Conservation (phyloP, 2,113 vertebrate species). For the Macheiramphus alcinus region DNA sequence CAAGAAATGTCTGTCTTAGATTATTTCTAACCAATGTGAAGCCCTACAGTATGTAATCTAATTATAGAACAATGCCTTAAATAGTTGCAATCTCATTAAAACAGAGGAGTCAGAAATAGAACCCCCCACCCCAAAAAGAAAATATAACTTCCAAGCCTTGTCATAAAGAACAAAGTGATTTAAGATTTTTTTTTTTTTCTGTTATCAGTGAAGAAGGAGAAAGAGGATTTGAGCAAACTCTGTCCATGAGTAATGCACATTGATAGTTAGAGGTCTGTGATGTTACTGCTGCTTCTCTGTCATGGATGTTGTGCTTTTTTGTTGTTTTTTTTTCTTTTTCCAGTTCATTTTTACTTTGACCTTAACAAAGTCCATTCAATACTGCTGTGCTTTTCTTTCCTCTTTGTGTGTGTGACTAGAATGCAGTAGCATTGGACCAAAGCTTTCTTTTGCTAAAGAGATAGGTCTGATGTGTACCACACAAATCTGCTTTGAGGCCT, state of each 20-base stretch:
- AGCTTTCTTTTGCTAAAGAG: not conserved
- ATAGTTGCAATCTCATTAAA: not conserved
- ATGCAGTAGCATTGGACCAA: not conserved
- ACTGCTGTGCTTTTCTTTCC: not conserved
- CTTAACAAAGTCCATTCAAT: not conserved
- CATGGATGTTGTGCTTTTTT: not conserved
- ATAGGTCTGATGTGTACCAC: fast-evolving
- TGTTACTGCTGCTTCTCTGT: not conserved
- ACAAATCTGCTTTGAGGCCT: not conserved
- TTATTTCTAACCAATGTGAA: not conserved
- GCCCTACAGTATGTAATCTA: not conserved
- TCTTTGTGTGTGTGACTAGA: fast-evolving
- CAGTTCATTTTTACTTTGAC: not conserved
- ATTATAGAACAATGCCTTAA: not conserved
- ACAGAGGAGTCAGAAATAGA: not conserved
- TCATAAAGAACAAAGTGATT: not conserved
- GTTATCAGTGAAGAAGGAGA: not conserved
- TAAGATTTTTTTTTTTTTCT: not conserved
- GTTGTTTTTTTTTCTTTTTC: not conserved
- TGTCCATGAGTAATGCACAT: not conserved
- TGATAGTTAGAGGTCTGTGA: not conserved
- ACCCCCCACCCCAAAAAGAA: not conserved
- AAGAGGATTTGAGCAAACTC: not conserved
- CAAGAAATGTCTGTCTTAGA: not conserved
- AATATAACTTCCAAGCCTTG: not conserved